Evolutionary conservation across 2,797 vertebrate species (phyloP).

Genomic region (Acanthiza pusilla): DNA sequence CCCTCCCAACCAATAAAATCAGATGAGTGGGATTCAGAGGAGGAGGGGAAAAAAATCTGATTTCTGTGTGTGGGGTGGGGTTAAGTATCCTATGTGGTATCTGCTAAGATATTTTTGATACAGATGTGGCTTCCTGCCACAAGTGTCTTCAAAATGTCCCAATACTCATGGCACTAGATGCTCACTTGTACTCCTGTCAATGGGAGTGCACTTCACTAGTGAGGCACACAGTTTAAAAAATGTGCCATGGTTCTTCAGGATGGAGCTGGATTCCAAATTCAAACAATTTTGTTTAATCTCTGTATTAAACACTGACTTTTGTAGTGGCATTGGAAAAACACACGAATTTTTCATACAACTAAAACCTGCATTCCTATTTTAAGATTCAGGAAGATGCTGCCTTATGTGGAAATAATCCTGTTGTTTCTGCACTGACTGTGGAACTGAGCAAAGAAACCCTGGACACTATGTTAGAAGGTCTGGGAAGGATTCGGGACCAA

Average conservation of each 20-base stretch:
- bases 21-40: background rate
- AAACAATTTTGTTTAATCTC: background rate
- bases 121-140: background rate
- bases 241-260: background rate
- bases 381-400: slow-evolving; percentile 78
- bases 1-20: background rate
- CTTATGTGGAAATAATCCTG: slow-evolving; percentile 64
- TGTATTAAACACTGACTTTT: background rate
- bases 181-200: background rate
- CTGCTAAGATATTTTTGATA: background rate
- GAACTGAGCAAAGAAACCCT: slow-evolving; percentile 91
- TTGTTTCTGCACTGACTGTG: slow-evolving; percentile 82
- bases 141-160: background rate
- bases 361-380: background rate
- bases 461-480: slow-evolving; percentile 93
- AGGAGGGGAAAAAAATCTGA: background rate
- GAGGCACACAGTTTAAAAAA: background rate
- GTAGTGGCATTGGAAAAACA: background rate
- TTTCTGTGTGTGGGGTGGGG: background rate
- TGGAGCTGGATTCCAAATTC: background rate
- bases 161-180: background rate
- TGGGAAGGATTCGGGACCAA: slow-evolving; percentile 93
- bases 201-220: background rate
- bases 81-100: background rate
- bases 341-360: background rate